Evolutionary conservation across 1,140 invertebrate species (phyloP).

Genomic region (Aphaenogaster ashmeadi): DNA sequence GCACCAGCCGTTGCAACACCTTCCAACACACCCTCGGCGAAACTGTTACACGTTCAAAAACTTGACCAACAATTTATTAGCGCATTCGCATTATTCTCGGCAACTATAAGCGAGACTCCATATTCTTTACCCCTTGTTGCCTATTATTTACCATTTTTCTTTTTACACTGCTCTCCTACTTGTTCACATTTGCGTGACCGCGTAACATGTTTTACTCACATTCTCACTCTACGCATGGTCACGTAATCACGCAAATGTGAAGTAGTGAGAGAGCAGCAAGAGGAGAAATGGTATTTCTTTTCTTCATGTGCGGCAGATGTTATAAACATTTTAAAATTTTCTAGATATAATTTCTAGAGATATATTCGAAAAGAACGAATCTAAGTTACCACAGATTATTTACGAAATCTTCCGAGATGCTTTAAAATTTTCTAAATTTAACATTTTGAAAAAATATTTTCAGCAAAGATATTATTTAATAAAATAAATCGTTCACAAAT

Average conservation of each 20-base stretch:
- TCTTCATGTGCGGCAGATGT: neutral
- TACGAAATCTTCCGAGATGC: neutral
- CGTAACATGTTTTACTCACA: neutral
- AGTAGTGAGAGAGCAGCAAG: neutral
- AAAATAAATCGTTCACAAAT: neutral
- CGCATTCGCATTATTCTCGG: neutral
- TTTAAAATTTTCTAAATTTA: neutral
- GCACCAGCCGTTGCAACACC: constrained; percentile 13
- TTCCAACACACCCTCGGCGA: neutral
- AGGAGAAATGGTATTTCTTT: neutral
- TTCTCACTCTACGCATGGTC: constrained; percentile 11
- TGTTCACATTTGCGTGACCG: constrained; percentile 28
- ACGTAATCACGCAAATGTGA: constrained; percentile 29
- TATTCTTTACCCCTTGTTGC: constrained; percentile 10
- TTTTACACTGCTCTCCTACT: neutral
- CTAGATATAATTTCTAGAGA: neutral
- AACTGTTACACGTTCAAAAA: constrained; percentile 32
- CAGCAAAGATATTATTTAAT: neutral
- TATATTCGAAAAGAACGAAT: neutral
- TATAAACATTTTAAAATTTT: constrained; percentile 12
- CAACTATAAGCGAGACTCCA: neutral
- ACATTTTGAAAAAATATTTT: neutral
- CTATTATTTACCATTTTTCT: constrained; percentile 3
- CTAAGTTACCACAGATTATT: neutral
- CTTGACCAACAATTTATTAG: constrained; percentile 42